Conservation (phyloP, 2,888 invertebrate genomes). For the Andrena minutula region DNA sequence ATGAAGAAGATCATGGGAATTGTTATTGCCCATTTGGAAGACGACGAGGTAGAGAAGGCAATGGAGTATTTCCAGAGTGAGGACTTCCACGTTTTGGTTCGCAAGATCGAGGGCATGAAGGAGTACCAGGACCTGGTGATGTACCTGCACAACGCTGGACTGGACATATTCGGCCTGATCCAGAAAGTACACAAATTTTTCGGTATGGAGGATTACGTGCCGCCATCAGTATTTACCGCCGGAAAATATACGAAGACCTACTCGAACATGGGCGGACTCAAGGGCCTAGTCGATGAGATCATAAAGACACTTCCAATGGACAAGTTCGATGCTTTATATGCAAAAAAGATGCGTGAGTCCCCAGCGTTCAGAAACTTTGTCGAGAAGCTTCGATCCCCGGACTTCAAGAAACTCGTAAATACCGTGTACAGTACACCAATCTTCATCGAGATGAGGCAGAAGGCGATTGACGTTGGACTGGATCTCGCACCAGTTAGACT, state of each 20-base stretch:
- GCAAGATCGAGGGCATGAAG: slow-evolving; percentile 68
- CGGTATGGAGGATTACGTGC: slow-evolving; percentile 68
- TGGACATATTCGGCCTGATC: slow-evolving; percentile 64
- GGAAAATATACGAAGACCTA: not conserved
- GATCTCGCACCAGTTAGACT: slow-evolving; percentile 59
- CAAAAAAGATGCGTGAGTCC: slow-evolving; percentile 74
- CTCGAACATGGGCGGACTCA: slow-evolving; percentile 69
- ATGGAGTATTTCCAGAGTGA: slow-evolving; percentile 68
- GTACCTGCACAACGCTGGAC: slow-evolving; percentile 74
- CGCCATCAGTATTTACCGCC: slow-evolving; percentile 28
- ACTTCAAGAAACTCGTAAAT: slow-evolving; percentile 70
- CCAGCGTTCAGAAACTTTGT: slow-evolving; percentile 71
- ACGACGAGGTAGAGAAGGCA: slow-evolving; percentile 75
- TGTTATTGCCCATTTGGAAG: slow-evolving; percentile 71
- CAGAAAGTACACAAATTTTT: slow-evolving; percentile 66
- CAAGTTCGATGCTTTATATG: slow-evolving; percentile 72
- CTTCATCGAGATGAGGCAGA: slow-evolving; percentile 44
- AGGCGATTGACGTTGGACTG: slow-evolving; percentile 66
- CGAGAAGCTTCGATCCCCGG: slow-evolving; percentile 60
- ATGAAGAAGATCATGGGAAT: slow-evolving; percentile 65
- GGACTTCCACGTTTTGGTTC: slow-evolving; percentile 70
- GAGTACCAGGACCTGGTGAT: slow-evolving; percentile 72
- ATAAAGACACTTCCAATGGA: slow-evolving; percentile 73
- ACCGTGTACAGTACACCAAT: slow-evolving; percentile 29
- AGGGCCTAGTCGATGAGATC: slow-evolving; percentile 74